These are phyloP conservation scores for Drosophila formosana DNA, from an alignment of 2,888 invertebrate species.

Conservation along the genomic window DNA sequence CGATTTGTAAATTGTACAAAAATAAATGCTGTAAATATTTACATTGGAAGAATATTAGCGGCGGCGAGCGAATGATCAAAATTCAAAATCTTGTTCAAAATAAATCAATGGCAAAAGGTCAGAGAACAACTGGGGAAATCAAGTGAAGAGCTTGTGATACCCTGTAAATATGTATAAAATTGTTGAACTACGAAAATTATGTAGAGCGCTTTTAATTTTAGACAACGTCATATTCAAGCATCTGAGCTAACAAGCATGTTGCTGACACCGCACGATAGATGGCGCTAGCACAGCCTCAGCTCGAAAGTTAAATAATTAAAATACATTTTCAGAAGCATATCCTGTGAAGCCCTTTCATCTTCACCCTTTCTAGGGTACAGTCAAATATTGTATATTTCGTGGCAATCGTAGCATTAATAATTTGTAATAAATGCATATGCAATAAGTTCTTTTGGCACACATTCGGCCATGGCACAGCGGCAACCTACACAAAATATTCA, in stretches of 20 bases:
- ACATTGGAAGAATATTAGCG: constrained; percentile 59
- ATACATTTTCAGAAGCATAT: too few species aligned
- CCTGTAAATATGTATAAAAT: not conserved
- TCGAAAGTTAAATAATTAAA: too few species aligned
- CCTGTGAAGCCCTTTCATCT: not conserved
- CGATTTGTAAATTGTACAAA: constrained; percentile 61
- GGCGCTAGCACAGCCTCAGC: too few species aligned
- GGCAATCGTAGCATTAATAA: constrained; percentile 18
- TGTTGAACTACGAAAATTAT: too few species aligned
- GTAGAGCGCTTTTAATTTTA: too few species aligned
- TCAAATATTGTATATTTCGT: constrained; percentile 6
- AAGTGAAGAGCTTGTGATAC: not conserved
- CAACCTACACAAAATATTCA: constrained; percentile 24
- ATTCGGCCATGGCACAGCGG: constrained; percentile 3
- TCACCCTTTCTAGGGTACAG: not conserved
- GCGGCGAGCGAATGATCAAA: constrained; percentile 17
- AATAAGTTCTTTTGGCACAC: constrained; percentile 33
- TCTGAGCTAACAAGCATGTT: too few species aligned
- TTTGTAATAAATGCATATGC: constrained; percentile 28
- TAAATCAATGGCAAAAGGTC: constrained; percentile 46
- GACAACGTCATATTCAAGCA: too few species aligned
- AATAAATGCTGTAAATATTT: constrained; percentile 76
- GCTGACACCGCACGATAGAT: too few species aligned
- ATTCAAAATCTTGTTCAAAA: constrained; percentile 33
- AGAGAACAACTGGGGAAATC: constrained; percentile 7